Percentiles rank a stretch among this genome's conserved stretches.
Conservation (phyloP, 2,113 vertebrate genomes). For the Triplophysa tibetana region DNA sequence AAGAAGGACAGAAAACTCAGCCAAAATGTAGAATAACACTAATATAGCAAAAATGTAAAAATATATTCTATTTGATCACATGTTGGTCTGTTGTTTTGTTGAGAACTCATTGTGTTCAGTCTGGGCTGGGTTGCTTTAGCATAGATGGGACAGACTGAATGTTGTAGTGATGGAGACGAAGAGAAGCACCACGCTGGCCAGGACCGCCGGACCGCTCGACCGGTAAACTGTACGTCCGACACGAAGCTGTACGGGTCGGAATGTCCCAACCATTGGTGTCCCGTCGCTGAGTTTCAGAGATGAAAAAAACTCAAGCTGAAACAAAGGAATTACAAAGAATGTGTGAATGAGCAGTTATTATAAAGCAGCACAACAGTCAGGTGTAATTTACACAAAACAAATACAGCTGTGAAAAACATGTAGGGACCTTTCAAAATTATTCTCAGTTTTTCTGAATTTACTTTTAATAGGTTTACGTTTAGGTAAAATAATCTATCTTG, state of each 20-base stretch:
- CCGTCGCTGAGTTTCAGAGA: constrained; percentile 62
- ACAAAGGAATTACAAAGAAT: neutral
- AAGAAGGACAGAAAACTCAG: too few species aligned
- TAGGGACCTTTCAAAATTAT: too few species aligned
- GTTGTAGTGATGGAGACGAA: constrained; percentile 48
- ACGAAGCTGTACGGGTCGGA: constrained; percentile 72
- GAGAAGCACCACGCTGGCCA: constrained; percentile 60
- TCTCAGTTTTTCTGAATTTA: too few species aligned
- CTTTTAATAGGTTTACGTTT: too few species aligned
- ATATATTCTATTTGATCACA: neutral
- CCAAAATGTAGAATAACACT: too few species aligned
- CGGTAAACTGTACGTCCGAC: constrained; percentile 66
- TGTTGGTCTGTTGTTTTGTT: constrained; percentile 24
- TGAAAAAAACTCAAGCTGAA: constrained; percentile 69
- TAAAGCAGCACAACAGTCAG: too few species aligned
- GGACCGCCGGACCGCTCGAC: constrained; percentile 52
- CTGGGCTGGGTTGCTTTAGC: constrained; percentile 60
- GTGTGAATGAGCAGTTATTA: too few species aligned
- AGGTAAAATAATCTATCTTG: too few species aligned
- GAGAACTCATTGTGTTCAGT: constrained; percentile 53
- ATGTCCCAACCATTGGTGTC: constrained; percentile 65
- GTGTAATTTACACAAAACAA: too few species aligned
- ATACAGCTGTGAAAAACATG: too few species aligned
- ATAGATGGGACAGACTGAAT: constrained; percentile 60
- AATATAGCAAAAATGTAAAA: too few species aligned